Evolutionary conservation across 2,888 invertebrate species (phyloP).

Genomic region (Eupelmus urozonus): DNA sequence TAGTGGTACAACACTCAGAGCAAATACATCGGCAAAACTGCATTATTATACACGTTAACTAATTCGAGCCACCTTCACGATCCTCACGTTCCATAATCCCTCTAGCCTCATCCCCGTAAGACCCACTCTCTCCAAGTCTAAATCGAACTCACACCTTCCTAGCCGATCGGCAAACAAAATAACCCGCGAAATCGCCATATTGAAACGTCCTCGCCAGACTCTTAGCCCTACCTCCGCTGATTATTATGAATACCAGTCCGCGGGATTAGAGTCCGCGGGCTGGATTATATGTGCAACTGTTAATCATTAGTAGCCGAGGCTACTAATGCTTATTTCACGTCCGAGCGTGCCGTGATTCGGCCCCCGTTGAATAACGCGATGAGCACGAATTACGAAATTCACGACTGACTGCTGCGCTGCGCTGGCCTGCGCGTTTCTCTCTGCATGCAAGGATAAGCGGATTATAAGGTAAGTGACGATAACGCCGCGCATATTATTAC

Average conservation of each 20-base stretch:
- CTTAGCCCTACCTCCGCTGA: slow-evolving; percentile 1
- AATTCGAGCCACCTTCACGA: too few relatives aligned
- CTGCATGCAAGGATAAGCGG: slow-evolving; percentile 34
- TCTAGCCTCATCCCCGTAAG: too few relatives aligned
- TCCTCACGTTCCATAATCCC: too few relatives aligned
- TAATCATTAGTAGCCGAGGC: slow-evolving; percentile 31
- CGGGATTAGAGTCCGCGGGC: slow-evolving; percentile 14
- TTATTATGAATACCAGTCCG: slow-evolving; percentile 38
- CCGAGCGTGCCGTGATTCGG: slow-evolving; percentile 43
- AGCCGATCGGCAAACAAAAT: slow-evolving; percentile 41
- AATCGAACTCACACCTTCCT: too few relatives aligned
- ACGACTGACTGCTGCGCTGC: not conserved
- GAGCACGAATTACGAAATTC: slow-evolving; percentile 52
- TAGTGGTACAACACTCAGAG: too few relatives aligned
- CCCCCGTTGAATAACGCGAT: slow-evolving; percentile 42
- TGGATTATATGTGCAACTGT: slow-evolving; percentile 24
- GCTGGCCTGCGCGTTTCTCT: not conserved
- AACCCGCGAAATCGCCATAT: slow-evolving; percentile 8
- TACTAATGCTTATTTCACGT: slow-evolving; percentile 54
- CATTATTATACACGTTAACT: too few relatives aligned
- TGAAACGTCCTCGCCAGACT: slow-evolving; percentile 12
- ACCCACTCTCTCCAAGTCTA: too few relatives aligned
- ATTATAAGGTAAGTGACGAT: slow-evolving; percentile 39
- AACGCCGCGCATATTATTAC: slow-evolving; percentile 4
- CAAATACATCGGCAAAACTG: too few relatives aligned